phyloP scores from a whole-genome alignment of 1,140 invertebrate genomes.

The Drosophila azteca region DNA sequence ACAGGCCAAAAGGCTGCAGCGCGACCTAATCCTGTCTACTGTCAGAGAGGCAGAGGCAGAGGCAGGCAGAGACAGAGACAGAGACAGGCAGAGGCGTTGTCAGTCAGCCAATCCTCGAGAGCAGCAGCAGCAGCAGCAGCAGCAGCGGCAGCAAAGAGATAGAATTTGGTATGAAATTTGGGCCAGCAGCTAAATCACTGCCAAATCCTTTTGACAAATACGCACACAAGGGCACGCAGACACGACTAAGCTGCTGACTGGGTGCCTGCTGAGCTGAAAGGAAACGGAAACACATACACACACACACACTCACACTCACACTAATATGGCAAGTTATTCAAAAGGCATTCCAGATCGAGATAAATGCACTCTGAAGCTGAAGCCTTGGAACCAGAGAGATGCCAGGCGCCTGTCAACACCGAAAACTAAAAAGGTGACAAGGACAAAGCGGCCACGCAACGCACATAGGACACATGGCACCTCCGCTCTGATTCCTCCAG shows the following conservation, averaged over 20 bases:
- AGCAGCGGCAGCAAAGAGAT: not conserved
- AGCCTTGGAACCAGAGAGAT: not conserved
- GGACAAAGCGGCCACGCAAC: slow-evolving; percentile 57
- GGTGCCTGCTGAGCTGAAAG: slow-evolving; percentile 48
- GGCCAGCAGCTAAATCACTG: slow-evolving; percentile 71
- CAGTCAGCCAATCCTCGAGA: slow-evolving; percentile 39
- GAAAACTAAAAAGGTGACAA: slow-evolving; percentile 81
- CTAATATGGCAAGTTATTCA: slow-evolving; percentile 81
- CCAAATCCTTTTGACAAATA: slow-evolving; percentile 81
- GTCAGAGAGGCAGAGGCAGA: slow-evolving; percentile 7
- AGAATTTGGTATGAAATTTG: slow-evolving; percentile 62
- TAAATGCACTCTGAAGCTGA: slow-evolving; percentile 65
- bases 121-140: slow-evolving; percentile 1
- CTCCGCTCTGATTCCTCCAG: too few relatives aligned
- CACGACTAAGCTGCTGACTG: slow-evolving; percentile 40
- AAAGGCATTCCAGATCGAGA: slow-evolving; percentile 72
- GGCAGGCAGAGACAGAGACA: slow-evolving; percentile 5
- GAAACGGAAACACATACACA: slow-evolving; percentile 51
- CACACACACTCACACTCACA: slow-evolving; percentile 52
- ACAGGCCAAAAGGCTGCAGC: slow-evolving; percentile 31
- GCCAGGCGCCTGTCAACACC: slow-evolving; percentile 65
- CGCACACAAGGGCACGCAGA: slow-evolving; percentile 58
- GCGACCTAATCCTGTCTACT: slow-evolving; percentile 63
- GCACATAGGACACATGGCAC: not conserved
- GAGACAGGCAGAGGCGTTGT: slow-evolving; percentile 28